Conservation (phyloP, 2,797 vertebrate species). For the Alectoris magna region DNA sequence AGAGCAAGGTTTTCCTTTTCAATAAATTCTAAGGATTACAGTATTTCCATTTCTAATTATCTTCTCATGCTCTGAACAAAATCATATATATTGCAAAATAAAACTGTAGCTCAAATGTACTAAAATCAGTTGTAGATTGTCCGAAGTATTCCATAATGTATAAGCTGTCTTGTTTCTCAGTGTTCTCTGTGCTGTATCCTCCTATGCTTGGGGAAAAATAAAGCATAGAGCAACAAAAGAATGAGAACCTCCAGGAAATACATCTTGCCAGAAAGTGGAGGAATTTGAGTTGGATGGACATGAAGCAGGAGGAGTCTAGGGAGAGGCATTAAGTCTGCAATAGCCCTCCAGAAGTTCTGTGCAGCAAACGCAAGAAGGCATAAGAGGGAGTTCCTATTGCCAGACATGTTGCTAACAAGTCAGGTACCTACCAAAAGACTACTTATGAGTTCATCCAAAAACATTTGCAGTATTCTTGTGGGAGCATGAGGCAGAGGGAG, state of each 20-base stretch:
- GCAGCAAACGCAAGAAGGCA: background rate
- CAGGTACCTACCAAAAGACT: background rate
- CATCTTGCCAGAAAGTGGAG: background rate
- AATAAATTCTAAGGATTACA: slow-evolving; percentile 28
- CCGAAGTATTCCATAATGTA: background rate
- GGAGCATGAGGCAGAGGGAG: background rate
- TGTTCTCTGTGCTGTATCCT: background rate
- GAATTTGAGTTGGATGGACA: background rate
- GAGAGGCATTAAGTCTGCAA: background rate
- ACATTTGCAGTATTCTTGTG: background rate
- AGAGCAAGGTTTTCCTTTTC: slow-evolving; percentile 40
- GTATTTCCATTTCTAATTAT: background rate
- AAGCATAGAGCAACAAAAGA: background rate
- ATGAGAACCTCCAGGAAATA: background rate
- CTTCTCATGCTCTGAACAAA: background rate
- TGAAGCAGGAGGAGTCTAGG: background rate
- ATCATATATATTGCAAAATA: background rate
- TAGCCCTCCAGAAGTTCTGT: background rate
- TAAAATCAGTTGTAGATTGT: background rate
- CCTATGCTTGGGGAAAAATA: background rate
- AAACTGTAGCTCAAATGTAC: background rate
- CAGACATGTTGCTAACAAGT: background rate
- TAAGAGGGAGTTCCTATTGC: background rate
- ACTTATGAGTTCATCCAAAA: background rate
- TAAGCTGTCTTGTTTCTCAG: background rate